These are phyloP conservation scores for Seriola dumerili DNA, from an alignment of 2,113 vertebrate species.

Conservation along the genomic window DNA sequence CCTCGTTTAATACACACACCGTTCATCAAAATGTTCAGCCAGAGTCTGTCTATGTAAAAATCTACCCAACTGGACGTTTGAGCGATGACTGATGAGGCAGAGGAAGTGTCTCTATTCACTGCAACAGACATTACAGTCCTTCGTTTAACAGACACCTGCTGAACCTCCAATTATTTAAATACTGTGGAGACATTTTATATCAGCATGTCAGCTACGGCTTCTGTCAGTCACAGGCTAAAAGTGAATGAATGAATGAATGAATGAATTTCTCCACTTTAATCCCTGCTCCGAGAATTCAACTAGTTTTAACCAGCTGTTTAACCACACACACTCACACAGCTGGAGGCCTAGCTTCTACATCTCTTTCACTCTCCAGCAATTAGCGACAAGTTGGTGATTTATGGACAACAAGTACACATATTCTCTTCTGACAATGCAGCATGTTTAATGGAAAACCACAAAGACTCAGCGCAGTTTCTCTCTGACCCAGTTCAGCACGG, in stretches of 20 bases:
- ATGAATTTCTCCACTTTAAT: background rate
- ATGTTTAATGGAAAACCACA: slow-evolving; percentile 2
- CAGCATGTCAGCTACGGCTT: background rate
- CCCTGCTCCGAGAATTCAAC: background rate
- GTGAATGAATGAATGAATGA: background rate
- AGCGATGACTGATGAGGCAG: no score
- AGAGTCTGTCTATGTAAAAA: no score
- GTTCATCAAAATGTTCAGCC: no score
- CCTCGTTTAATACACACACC: no score
- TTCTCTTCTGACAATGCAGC: background rate
- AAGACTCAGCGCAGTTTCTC: background rate
- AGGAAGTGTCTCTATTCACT: no score
- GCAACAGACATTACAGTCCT: no score
- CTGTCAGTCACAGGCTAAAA: slow-evolving; percentile 12
- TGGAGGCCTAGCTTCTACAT: no score
- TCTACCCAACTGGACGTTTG: no score
- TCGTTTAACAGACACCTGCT: background rate
- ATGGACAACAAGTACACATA: background rate
- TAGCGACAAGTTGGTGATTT: background rate
- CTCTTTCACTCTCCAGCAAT: background rate
- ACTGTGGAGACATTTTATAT: background rate
- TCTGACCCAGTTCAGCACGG: background rate
- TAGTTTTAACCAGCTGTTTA: slow-evolving; percentile 4
- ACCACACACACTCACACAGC: background rate
- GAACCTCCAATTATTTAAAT: background rate